Conservation (phyloP, 2,888 invertebrate species). For the Apodemia hepburni region DNA sequence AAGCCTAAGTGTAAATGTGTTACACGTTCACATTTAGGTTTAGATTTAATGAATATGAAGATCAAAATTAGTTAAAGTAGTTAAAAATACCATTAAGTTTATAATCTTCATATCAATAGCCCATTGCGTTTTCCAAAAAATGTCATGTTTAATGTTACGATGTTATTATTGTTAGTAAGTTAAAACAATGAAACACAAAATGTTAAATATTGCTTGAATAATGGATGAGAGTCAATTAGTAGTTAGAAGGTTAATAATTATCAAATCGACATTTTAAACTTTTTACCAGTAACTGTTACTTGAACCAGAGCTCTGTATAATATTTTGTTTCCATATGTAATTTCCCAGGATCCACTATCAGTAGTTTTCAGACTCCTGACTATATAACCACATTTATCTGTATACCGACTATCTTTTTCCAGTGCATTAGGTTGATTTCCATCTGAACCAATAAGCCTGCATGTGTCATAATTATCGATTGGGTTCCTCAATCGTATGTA, state of each 20-base stretch:
- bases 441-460: slow-evolving; percentile 45
- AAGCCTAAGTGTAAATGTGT: too few species aligned
- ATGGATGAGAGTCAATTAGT: background rate
- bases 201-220: background rate
- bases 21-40: background rate
- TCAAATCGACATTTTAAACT: slow-evolving; percentile 7
- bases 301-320: slow-evolving; percentile 43
- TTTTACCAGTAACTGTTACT: slow-evolving; percentile 50
- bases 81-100: too few species aligned
- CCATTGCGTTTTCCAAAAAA: background rate
- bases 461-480: slow-evolving; percentile 42
- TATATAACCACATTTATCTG: slow-evolving; percentile 47
- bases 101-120: background rate
- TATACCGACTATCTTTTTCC: slow-evolving; percentile 36
- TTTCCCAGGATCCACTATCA: slow-evolving; percentile 51
- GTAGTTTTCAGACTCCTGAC: slow-evolving; percentile 36
- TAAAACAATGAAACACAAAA: background rate
- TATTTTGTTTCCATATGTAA: slow-evolving; percentile 47
- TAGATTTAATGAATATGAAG: background rate
- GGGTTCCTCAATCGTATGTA: slow-evolving; percentile 45
- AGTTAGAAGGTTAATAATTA: slow-evolving; percentile 7
- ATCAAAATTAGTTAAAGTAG: background rate
- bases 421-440: slow-evolving; percentile 32
- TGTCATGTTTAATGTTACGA: background rate
- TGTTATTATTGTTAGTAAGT: background rate